phyloP scores from a whole-genome alignment of 2,797 vertebrate species.

The Coregonus sp. region DNA sequence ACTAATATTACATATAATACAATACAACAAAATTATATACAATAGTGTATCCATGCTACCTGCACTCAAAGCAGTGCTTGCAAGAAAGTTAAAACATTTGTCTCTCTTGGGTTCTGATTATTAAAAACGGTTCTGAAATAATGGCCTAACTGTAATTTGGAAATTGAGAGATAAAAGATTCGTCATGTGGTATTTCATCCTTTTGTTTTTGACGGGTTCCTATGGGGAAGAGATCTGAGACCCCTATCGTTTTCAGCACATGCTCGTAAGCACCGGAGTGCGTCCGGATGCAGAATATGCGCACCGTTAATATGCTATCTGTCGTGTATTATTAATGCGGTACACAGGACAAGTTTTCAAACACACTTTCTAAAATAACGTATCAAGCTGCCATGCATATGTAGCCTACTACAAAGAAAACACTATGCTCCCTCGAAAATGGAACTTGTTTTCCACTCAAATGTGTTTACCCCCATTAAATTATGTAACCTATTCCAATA shows the following conservation, averaged over 20 bases:
- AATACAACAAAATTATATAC: background rate
- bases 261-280: constrained; percentile 18
- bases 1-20: background rate
- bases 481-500: background rate
- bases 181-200: constrained; percentile 13
- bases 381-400: constrained; percentile 27
- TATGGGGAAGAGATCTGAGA: constrained; percentile 35
- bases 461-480: constrained; percentile 25
- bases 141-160: background rate
- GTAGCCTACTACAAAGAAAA: constrained; percentile 27
- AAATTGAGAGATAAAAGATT: constrained; percentile 24
- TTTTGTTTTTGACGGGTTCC: constrained; percentile 27
- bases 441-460: constrained; percentile 8
- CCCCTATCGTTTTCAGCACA: constrained; percentile 17
- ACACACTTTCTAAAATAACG: constrained; percentile 32
- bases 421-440: constrained; percentile 8
- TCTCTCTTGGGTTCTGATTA: background rate
- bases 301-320: constrained; percentile 28
- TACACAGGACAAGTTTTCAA: constrained; percentile 36
- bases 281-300: constrained; percentile 20
- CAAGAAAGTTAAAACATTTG: background rate
- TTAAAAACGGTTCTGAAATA: constrained; percentile 1
- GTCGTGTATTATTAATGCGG: constrained; percentile 53
- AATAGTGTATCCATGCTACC: background rate
- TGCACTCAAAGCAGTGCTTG: background rate